Percentiles rank a stretch among this genome's conserved stretches.
Conservation (phyloP, 2,113 vertebrate genomes). For the Cephalopholis sonnerati region DNA sequence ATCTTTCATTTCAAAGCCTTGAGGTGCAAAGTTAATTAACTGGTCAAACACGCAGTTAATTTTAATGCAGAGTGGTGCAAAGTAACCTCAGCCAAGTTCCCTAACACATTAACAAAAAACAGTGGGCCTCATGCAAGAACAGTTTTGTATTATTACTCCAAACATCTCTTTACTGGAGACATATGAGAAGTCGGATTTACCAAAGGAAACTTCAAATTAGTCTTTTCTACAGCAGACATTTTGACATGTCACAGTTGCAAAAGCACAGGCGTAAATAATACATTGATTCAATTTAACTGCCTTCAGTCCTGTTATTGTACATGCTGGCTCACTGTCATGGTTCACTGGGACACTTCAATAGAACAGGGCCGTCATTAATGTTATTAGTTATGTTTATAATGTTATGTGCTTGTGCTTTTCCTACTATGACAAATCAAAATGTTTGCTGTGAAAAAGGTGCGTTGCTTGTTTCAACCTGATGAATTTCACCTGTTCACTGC, state of each 20-base stretch:
- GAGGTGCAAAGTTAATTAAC: constrained; percentile 72
- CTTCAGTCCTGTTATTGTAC: constrained; percentile 16
- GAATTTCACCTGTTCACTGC: neutral
- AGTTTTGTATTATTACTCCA: constrained; percentile 2
- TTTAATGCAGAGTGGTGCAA: constrained; percentile 72
- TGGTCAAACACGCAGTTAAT: constrained; percentile 68
- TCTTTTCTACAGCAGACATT: neutral
- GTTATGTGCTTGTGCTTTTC: neutral
- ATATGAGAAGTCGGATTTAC: neutral
- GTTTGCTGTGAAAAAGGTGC: neutral
- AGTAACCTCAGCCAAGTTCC: constrained; percentile 66
- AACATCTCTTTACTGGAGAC: neutral
- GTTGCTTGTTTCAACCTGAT: neutral
- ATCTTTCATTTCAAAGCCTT: constrained; percentile 78
- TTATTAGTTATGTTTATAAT: neutral
- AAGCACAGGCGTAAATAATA: neutral
- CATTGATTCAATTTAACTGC: neutral
- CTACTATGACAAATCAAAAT: neutral
- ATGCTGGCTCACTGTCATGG: neutral
- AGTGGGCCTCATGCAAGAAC: constrained; percentile 75
- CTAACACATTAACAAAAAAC: constrained; percentile 61
- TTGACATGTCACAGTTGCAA: neutral
- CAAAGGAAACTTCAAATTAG: neutral
- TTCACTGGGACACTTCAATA: neutral
- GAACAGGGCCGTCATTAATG: neutral